Evolutionary conservation across 2,888 invertebrate genomes (phyloP).

Genomic region (Merodon equestris): DNA sequence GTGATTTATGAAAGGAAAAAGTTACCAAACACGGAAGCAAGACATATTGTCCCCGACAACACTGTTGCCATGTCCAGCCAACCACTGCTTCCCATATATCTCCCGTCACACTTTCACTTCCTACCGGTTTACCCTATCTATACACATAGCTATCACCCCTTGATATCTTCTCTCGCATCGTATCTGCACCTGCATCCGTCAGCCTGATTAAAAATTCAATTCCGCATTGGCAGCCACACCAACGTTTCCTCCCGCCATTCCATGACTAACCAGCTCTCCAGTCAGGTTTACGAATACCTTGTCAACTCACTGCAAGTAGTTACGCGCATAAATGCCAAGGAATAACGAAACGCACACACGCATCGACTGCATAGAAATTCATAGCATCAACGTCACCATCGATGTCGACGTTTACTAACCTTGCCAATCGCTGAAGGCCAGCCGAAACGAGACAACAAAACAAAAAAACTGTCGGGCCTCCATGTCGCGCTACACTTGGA

Average conservation of each 20-base stretch:
- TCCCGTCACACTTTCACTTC: too few species aligned
- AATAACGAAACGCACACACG: slow-evolving; percentile 38
- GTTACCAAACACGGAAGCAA: too few species aligned
- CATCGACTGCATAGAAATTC: too few species aligned
- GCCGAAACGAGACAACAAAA: slow-evolving; percentile 39
- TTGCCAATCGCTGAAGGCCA: slow-evolving; percentile 59
- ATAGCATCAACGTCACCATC: slow-evolving; percentile 7
- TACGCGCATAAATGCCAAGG: slow-evolving; percentile 46
- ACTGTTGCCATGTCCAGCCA: too few species aligned
- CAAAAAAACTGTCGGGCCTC: slow-evolving; percentile 58
- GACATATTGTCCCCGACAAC: too few species aligned
- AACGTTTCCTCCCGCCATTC: neutral
- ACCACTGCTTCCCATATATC: too few species aligned
- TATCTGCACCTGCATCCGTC: slow-evolving; percentile 12
- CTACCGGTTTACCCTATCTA: too few species aligned
- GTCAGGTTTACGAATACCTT: slow-evolving; percentile 4
- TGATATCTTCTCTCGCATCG: too few species aligned
- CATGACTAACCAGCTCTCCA: slow-evolving; percentile 14
- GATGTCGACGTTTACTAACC: slow-evolving; percentile 47
- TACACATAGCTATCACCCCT: too few species aligned
- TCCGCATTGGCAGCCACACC: slow-evolving; percentile 14
- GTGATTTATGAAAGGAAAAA: too few species aligned
- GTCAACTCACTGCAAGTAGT: slow-evolving; percentile 2
- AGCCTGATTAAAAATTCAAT: slow-evolving; percentile 32
- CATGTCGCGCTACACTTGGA: slow-evolving; percentile 24